Base-by-base conservation (phyloP, 2,113 vertebrate species). In the Chaetorhynchus papuensis region DNA sequence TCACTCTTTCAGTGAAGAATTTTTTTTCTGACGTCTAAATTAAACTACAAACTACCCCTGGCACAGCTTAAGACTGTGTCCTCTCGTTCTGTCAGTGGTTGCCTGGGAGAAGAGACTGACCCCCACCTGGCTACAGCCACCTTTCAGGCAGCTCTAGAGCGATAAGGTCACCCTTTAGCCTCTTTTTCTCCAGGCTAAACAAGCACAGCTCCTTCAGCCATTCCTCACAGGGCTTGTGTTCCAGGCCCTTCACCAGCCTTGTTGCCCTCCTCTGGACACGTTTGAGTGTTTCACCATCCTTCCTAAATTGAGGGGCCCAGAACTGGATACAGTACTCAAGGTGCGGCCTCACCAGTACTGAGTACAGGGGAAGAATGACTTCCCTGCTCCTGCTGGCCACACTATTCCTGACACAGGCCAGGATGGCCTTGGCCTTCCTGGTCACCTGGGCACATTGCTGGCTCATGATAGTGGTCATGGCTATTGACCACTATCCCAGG, bases 281-380 rank as follows among this genome's bases (percentile, higher is more conserved):
- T 37, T 41, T 17, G 4, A 44, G 33, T 1, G 1, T 53, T 8
- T 53, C 59, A 42, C 7, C 0, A 1, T 28, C 30, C 18, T 52
- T 64, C 37, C 47, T 2, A 3, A 42, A 28, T 3, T 42, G n/a
- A 64, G 19, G 19, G 8, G 7, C 6, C 28, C n/a, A 39, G 13
- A 77, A 26, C 44, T 39, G 56, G 16, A 20, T 16, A 31, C 42
- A 6, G n/a, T 2, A 30, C 66, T 69, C 13, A 0, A 27, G 16
- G 28, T 20, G 3, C 0, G 1, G 7, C 57, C 13, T 61, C 10
- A 33, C 10, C 10, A 61, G 57, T 61, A 30, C 57, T 0, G 0
- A 21, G 17, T 50, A 12, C 5, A 61, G 22, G 10, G 35, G 45
- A 26, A 50, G 57, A 7, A 21, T 61, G 28, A 27, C 13, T 10